Conservation (phyloP, 2,888 invertebrate species). For the Disparrhopalites patrizii region DNA sequence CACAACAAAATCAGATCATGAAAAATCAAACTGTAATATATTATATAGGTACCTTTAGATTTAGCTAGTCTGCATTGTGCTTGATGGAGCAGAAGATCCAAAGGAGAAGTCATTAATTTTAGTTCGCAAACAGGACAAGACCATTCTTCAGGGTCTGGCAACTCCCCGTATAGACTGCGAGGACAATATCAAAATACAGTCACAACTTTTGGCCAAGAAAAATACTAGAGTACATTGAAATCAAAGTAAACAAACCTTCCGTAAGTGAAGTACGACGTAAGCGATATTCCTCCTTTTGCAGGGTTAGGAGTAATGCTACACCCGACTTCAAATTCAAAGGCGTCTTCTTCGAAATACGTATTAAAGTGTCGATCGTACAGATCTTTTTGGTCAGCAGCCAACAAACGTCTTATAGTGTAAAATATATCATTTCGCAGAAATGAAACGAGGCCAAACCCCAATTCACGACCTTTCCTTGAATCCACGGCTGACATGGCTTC, state of each 20-base stretch:
- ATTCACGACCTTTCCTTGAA: constrained; percentile 52
- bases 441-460: constrained; percentile 67
- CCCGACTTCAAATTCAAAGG: constrained; percentile 51
- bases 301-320: constrained; percentile 61
- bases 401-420: constrained; percentile 74
- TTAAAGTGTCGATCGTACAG: constrained; percentile 59
- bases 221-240: background rate
- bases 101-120: constrained; percentile 60
- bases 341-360: constrained; percentile 30
- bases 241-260: constrained; percentile 59
- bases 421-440: constrained; percentile 70
- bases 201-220: background rate
- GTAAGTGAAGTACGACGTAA: constrained; percentile 78
- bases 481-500: constrained; percentile 31
- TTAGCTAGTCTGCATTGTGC: constrained; percentile 53
- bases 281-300: constrained; percentile 74
- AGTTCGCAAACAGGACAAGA: constrained; percentile 67
- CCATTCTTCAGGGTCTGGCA: constrained; percentile 64
- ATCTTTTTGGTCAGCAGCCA: constrained; percentile 78
- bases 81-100: constrained; percentile 72
- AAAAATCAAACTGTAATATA: no score
- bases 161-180: constrained; percentile 52
- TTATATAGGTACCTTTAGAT: constrained; percentile 37
- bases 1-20: background rate
- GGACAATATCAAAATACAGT: constrained; percentile 14